Percentiles rank a stretch among this genome's conserved stretches.
Conservation (phyloP, 2,888 invertebrate species). For the Eutolmus rufibarbis region DNA sequence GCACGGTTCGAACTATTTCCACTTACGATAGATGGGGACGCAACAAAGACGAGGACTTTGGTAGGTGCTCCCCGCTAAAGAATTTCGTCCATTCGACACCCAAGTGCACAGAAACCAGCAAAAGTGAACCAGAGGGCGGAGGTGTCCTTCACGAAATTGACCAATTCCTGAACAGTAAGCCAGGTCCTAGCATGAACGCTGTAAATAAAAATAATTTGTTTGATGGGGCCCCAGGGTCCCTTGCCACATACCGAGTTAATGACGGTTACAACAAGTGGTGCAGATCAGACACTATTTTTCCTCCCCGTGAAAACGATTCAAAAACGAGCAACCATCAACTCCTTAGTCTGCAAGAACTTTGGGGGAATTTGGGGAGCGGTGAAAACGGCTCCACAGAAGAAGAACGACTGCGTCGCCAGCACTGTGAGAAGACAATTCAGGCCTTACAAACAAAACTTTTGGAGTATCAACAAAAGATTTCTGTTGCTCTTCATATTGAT, state of each 20-base stretch:
- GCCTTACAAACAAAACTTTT: constrained; percentile 75
- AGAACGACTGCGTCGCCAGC: constrained; percentile 78
- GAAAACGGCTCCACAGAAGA: constrained; percentile 71
- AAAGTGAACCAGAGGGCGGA: not conserved
- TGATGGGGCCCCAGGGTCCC: not conserved
- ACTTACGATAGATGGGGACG: not conserved
- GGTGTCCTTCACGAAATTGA: constrained; percentile 55
- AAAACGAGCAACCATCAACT: constrained; percentile 50
- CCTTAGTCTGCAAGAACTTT: constrained; percentile 60
- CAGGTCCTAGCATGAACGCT: constrained; percentile 33
- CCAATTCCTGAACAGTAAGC: constrained; percentile 52
- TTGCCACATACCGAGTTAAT: not conserved
- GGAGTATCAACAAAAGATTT: constrained; percentile 80
- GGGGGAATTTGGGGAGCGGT: constrained; percentile 52
- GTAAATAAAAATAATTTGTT: not conserved
- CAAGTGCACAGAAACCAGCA: constrained; percentile 50
- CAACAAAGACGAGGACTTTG: not conserved
- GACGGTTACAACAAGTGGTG: not conserved
- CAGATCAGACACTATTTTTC: not conserved
- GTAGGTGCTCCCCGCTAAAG: not conserved
- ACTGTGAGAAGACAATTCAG: constrained; percentile 76
- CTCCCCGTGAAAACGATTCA: not conserved
- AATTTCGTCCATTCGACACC: constrained; percentile 57
- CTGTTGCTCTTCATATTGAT: constrained; percentile 80
- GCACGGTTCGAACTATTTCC: not conserved